phyloP scores from a whole-genome alignment of 2,797 vertebrate species.

The Crenuchus spilurus region DNA sequence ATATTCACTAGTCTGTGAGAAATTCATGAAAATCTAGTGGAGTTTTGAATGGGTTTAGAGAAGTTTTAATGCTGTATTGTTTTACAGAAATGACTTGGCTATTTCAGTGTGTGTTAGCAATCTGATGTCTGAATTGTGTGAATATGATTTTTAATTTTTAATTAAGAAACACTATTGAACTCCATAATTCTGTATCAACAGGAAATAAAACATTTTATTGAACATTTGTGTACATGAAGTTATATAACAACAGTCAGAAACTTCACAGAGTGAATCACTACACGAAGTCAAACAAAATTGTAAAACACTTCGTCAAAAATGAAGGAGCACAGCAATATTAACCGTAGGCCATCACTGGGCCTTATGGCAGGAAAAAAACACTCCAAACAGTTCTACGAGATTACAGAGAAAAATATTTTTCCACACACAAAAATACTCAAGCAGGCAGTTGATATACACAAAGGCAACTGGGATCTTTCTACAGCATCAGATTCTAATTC shows the following conservation, averaged over 20 bases:
- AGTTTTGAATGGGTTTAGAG: too few relatives aligned
- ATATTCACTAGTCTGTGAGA: too few relatives aligned
- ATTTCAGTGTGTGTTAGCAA: too few relatives aligned
- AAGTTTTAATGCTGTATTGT: too few relatives aligned
- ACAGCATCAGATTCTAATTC: conserved; percentile 98
- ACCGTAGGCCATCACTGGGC: conserved; percentile 85
- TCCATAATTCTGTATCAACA: conserved; percentile 87
- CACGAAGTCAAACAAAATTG: conserved; percentile 98
- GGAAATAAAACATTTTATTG: conserved; percentile 99
- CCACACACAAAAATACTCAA: conserved; percentile 99
- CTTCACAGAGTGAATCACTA: conserved; percentile 98
- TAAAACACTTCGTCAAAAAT: conserved; percentile 97
- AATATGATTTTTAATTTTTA: too few relatives aligned
- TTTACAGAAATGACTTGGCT: too few relatives aligned
- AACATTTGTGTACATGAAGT: conserved; percentile 98
- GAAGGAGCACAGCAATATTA: conserved; percentile 97
- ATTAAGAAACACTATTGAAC: conserved; percentile 41
- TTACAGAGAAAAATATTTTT: conserved; percentile 88
- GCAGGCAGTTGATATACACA: conserved; percentile 99
- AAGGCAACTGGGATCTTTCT: conserved; percentile 99
- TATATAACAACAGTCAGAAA: conserved; percentile 99
- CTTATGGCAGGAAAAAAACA: conserved; percentile 96
- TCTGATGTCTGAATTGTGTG: too few relatives aligned
- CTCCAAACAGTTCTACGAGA: conserved; percentile 95
- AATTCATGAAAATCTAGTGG: too few relatives aligned